Conservation (phyloP, 1,140 invertebrate species). For the Eumaeus atala region DNA sequence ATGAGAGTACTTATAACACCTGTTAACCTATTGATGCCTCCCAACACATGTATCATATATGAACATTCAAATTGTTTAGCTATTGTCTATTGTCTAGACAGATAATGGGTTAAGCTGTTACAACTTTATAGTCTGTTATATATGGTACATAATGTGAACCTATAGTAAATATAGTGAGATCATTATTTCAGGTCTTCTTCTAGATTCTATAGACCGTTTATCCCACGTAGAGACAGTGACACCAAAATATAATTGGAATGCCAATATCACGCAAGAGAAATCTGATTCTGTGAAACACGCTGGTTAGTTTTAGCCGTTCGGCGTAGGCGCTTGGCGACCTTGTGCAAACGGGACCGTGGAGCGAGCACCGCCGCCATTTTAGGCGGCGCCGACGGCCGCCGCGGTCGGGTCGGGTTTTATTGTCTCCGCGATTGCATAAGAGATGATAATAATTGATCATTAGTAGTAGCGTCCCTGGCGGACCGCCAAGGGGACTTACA, state of each 20-base stretch:
- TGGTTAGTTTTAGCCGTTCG: slow-evolving; percentile 53
- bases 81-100: too few species aligned
- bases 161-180: too few species aligned
- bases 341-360: slow-evolving; percentile 53
- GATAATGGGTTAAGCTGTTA: too few species aligned
- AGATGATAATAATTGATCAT: slow-evolving; percentile 44
- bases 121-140: too few species aligned
- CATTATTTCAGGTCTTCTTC: too few species aligned
- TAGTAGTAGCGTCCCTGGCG: slow-evolving; percentile 33
- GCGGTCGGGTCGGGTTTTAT: slow-evolving; percentile 68
- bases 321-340: slow-evolving; percentile 68
- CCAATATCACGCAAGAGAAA: slow-evolving; percentile 55
- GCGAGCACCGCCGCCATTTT: slow-evolving; percentile 67
- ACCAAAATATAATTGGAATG: slow-evolving; percentile 62
- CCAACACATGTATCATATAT: too few species aligned
- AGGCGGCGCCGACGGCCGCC: slow-evolving; percentile 52
- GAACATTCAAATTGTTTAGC: too few species aligned
- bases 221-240: slow-evolving; percentile 41
- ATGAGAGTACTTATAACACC: too few species aligned
- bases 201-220: too few species aligned
- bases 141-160: too few species aligned
- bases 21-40: too few species aligned
- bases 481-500: slow-evolving; percentile 83
- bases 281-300: slow-evolving; percentile 62
- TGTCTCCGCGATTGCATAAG: slow-evolving; percentile 69